Evolutionary conservation across 2,888 invertebrate genomes (phyloP), one percentile per base, ranked within the genome.

Genomic region (Agonum fuliginosum): DNA sequence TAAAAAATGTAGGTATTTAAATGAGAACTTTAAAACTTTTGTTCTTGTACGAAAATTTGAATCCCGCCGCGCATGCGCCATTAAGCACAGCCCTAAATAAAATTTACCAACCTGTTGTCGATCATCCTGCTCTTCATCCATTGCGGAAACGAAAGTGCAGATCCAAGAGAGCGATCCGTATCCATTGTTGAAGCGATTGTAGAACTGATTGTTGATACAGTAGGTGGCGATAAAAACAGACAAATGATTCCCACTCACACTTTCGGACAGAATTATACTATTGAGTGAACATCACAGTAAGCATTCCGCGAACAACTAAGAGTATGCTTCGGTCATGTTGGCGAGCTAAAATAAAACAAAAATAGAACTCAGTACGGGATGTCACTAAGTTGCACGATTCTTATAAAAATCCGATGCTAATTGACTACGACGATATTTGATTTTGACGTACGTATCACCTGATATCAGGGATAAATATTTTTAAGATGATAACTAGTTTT

Each of bases 51-150:
- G n/a, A n/a, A n/a, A n/a, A n/a, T n/a, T n/a, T n/a, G n/a, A n/a
- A n/a, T n/a, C n/a, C n/a, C n/a, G n/a, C n/a, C n/a, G n/a, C n/a
- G n/a, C n/a, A n/a, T n/a, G n/a, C n/a, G n/a, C n/a, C n/a, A n/a
- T n/a, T n/a, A n/a, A n/a, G n/a, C n/a, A n/a, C n/a, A n/a, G n/a
- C n/a, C n/a, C n/a, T n/a, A 46, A 46, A 12, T 14, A 46, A 14
- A n/a, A 3, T 3, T 43, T 67, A 67, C 85, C 84, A 83, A 90
- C 90, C 88, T 88, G 79, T 84, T 86, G 80, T 90, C 91, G 75
- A 86, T 87, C 80, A 91, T 90, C 87, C 89, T 92, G 72, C 88
- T 89, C 86, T 92, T 93, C 92, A 94, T 93, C 94, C 94, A 94
- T 83, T 91, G 90, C 1, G 93, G 93, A 79, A 93, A 86, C 62